Percentiles rank a stretch among this genome's conserved stretches.
Evolutionary conservation across 2,888 invertebrate species (phyloP).

Genomic region (Smittia sp.): DNA sequence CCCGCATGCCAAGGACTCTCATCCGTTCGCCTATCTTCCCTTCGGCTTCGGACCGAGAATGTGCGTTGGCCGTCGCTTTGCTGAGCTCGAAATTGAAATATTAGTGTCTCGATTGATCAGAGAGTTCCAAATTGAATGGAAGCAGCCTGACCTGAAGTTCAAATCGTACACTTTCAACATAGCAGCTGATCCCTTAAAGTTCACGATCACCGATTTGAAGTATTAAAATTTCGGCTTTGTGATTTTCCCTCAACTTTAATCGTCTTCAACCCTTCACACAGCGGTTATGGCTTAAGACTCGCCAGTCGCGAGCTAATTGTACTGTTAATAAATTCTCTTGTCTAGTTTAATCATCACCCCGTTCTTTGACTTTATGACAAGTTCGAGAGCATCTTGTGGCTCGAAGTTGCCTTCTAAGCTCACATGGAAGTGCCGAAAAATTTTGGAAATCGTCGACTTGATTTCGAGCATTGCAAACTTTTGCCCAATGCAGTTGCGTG

Average conservation of each 20-base stretch:
- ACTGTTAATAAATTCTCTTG: constrained; percentile 25
- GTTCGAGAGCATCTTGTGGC: constrained; percentile 18
- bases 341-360: constrained; percentile 24
- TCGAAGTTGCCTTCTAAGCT: background rate
- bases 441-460: constrained; percentile 22
- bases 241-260: too few species aligned
- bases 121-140: constrained; percentile 19
- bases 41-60: constrained; percentile 62
- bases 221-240: too few species aligned
- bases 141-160: constrained; percentile 25
- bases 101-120: background rate
- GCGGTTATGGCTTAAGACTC: background rate
- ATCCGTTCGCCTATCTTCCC: constrained; percentile 63
- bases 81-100: constrained; percentile 26
- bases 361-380: constrained; percentile 29
- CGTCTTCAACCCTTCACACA: too few species aligned
- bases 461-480: constrained; percentile 37
- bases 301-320: too few species aligned
- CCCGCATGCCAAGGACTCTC: constrained; percentile 54
- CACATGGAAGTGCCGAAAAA: background rate
- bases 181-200: constrained; percentile 49
- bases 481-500: constrained; percentile 30
- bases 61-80: constrained; percentile 26
- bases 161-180: constrained; percentile 47
- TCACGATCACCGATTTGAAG: constrained; percentile 48